These are phyloP conservation scores for Clarias macrocephalus DNA, from an alignment of 2,113 vertebrate species.

Conservation along the genomic window DNA sequence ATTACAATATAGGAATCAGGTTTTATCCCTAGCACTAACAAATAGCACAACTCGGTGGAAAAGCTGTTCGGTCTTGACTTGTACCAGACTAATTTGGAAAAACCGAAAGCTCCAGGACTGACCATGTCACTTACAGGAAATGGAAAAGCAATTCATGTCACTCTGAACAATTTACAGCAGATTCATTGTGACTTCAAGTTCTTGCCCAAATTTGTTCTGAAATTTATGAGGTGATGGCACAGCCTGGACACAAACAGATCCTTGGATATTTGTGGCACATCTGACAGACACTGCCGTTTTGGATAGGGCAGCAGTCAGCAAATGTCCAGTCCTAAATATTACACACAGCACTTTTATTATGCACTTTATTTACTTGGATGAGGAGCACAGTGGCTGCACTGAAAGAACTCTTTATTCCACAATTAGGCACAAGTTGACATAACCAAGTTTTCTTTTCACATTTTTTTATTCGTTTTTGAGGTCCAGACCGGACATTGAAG, in stretches of 20 bases:
- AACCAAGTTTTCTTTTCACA: not conserved
- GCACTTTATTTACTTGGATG: slow-evolving; percentile 11
- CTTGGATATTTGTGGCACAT: slow-evolving; percentile 16
- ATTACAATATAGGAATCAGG: not conserved
- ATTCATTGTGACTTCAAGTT: not conserved
- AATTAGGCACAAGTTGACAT: not conserved
- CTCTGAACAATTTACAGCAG: slow-evolving; percentile 5
- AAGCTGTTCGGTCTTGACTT: not conserved
- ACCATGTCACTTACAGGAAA: slow-evolving; percentile 1
- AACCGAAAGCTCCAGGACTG: not conserved
- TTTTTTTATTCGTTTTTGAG: not conserved
- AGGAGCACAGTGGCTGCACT: not conserved
- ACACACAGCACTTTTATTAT: slow-evolving; percentile 34
- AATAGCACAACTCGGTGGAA: not conserved
- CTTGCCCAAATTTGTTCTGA: slow-evolving; percentile 13
- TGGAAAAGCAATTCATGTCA: slow-evolving; percentile 32
- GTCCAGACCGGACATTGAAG: no score
- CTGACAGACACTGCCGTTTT: slow-evolving; percentile 30
- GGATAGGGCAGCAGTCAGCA: slow-evolving; percentile 24
- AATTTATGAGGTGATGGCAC: slow-evolving; percentile 9
- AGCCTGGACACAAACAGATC: slow-evolving; percentile 10
- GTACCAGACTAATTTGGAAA: not conserved
- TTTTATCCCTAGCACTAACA: not conserved
- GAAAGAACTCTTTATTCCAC: not conserved
- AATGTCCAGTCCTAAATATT: slow-evolving; percentile 26